Evolutionary conservation across 1,140 invertebrate species (phyloP).

Genomic region (Pseudomyrmex pallidus): DNA sequence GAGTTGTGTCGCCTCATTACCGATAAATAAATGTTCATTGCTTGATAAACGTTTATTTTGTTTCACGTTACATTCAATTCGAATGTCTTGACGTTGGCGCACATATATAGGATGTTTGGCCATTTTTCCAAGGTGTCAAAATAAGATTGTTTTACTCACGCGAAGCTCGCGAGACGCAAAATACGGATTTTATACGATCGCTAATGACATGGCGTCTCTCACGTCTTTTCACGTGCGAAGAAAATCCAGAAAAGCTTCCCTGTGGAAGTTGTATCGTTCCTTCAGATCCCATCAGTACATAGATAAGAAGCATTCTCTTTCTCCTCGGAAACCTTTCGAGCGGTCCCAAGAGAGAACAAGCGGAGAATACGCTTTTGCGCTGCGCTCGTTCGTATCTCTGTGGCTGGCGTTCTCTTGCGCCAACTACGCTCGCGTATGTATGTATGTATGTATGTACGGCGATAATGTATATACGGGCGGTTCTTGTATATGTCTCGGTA

Average conservation of each 20-base stretch:
- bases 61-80: not conserved
- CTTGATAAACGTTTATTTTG: not conserved
- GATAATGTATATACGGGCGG: not conserved
- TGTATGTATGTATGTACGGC: not conserved
- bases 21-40: not conserved
- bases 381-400: constrained; percentile 42
- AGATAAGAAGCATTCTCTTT: constrained; percentile 73
- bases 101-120: not conserved
- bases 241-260: constrained; percentile 44
- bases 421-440: constrained; percentile 8
- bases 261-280: constrained; percentile 63
- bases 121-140: not conserved
- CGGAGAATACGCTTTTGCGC: constrained; percentile 40
- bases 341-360: constrained; percentile 65
- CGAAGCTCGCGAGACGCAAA: not conserved
- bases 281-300: constrained; percentile 72
- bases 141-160: not conserved
- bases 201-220: constrained; percentile 12
- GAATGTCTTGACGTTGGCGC: not conserved
- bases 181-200: not conserved
- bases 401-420: not conserved
- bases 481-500: not conserved
- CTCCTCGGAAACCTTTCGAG: constrained; percentile 63
- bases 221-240: not conserved
- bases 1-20: not conserved